Base-by-base conservation (phyloP, 2,797 vertebrate species). In the Lophotriccus pileatus region DNA sequence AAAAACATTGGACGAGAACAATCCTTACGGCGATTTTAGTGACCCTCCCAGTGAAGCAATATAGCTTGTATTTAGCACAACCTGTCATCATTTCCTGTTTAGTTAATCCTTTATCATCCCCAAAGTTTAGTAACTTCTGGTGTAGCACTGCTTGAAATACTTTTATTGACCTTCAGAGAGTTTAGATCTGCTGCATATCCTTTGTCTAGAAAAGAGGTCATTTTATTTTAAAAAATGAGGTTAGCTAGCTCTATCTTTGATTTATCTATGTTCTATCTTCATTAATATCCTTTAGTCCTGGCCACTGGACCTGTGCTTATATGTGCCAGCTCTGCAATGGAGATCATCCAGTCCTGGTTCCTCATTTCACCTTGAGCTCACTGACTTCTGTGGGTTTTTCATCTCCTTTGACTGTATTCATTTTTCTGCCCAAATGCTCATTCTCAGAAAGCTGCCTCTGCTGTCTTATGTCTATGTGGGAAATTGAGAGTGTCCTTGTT, bases 191-290 rank as follows among this genome's bases (percentile, higher is more conserved):
- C 75, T 92, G 28, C 16, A 5, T 84, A 68, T 92, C 75, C 78
- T 92, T 91, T 80, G 60, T 72, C 3, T 28, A 87, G 89, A 89
- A 94, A 94, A 80, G 56, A 85, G 64, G 63, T 70, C 8, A 83
- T 83, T 93, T 96, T 80, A 70, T 90, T 93, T 85, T 15, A 39
- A 89, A 87, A 92, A 91, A 89, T 64, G 4, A 87, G 91, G 60
- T 87, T 93, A 87, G 41, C 72, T 90, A 67, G 23, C 19, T 87
- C 84, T 84, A 0, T 60, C 75, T 91, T 89, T 80, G 78, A 49
- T 91, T 92, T 93, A 80, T 83, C 72, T 91, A 1, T 84, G 44
- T 79, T 92, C 58, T 52, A 1, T 83, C 60, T 79, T 92, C 72
- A 77, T 92, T 95, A 92, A 77, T 84, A 80, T 49, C 60, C 68